Conservation (phyloP, 2,113 vertebrate species). For the Montifringilla adamsi region DNA sequence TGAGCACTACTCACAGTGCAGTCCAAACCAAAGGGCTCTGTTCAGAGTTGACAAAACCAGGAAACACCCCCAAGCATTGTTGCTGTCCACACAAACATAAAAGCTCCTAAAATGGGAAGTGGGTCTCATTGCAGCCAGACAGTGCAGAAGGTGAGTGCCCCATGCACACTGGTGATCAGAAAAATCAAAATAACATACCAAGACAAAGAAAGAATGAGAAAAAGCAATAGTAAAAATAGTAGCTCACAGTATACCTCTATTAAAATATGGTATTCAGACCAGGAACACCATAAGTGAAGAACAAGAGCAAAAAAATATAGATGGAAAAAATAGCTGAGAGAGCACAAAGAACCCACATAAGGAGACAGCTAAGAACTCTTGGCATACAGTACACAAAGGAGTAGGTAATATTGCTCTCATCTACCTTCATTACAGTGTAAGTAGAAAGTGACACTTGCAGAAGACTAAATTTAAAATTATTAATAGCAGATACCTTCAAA, state of each 20-base stretch:
- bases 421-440: not conserved
- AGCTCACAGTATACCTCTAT: not conserved
- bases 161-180: not conserved
- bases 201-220: not conserved
- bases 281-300: not conserved
- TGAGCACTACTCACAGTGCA: not conserved
- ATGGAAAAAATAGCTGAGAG: not conserved
- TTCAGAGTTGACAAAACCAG: not conserved
- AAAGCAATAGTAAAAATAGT: not conserved
- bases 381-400: not conserved
- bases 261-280: not conserved
- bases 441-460: not conserved
- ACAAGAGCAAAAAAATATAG: not conserved
- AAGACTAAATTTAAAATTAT: not conserved
- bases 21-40: not conserved
- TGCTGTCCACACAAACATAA: not conserved
- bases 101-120: not conserved
- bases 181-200: not conserved
- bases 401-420: not conserved
- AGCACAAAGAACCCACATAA: not conserved
- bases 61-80: rapidly evolving
- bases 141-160: not conserved
- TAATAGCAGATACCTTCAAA: not conserved
- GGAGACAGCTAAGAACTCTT: not conserved
- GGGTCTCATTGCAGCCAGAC: not conserved